A percentile compares a stretch with the other conserved stretches of the same genome.
phyloP scores from a whole-genome alignment of 2,113 vertebrate genomes.

The Sylvietta virens region DNA sequence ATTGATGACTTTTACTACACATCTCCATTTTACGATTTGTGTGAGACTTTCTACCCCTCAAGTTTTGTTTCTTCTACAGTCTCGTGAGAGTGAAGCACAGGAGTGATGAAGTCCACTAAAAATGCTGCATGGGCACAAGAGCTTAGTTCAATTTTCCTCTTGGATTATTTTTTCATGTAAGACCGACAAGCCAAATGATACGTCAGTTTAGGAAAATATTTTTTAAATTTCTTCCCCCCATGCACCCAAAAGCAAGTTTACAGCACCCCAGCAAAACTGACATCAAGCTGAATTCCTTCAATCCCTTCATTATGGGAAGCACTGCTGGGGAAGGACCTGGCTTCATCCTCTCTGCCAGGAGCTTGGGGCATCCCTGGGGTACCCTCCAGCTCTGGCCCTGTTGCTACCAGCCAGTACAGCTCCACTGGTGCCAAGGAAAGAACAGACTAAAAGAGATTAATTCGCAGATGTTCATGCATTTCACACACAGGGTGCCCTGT shows the following conservation, averaged over 20 bases:
- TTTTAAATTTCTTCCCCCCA: constrained; percentile 46
- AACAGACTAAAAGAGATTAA: constrained; percentile 80
- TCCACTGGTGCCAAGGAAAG: constrained; percentile 72
- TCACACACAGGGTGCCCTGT: constrained; percentile 85
- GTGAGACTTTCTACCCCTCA: neutral
- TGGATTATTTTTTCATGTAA: constrained; percentile 38
- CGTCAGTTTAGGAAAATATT: constrained; percentile 48
- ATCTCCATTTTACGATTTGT: neutral
- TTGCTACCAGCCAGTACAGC: neutral
- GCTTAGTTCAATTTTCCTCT: constrained; percentile 51
- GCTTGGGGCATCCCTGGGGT: constrained; percentile 63
- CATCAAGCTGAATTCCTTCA: constrained; percentile 54
- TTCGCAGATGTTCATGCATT: constrained; percentile 84
- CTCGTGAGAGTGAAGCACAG: neutral
- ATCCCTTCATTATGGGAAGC: constrained; percentile 39
- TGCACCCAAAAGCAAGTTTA: constrained; percentile 63
- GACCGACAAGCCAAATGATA: constrained; percentile 50
- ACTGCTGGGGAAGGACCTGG: constrained; percentile 44
- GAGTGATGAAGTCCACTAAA: constrained; percentile 2
- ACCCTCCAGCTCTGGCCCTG: constrained; percentile 54
- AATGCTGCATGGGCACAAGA: neutral
- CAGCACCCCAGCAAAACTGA: constrained; percentile 34
- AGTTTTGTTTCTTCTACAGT: neutral
- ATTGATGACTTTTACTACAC: neutral
- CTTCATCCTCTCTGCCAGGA: constrained; percentile 63